These are phyloP conservation scores for Scolopax mira DNA, from an alignment of 2,113 vertebrate genomes.

Conservation along the genomic window DNA sequence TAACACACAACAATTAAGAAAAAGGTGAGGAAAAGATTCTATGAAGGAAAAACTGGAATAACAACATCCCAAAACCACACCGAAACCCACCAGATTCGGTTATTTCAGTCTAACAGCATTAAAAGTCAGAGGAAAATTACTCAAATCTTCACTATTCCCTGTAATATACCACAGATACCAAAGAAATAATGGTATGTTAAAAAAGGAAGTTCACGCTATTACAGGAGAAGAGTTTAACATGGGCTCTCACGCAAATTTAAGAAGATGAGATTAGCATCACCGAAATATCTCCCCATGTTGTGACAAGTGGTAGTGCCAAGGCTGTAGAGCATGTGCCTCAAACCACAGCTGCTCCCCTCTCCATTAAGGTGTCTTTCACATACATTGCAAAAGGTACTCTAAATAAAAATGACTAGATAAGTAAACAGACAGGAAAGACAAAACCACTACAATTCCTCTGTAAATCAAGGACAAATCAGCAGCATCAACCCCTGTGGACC, in stretches of 20 bases:
- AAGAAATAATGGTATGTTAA: neutral
- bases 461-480: neutral
- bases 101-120: neutral
- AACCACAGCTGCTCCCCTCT: neutral
- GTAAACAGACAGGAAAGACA: neutral
- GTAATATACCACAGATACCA: neutral
- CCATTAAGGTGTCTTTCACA: accelerated
- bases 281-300: neutral
- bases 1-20: neutral
- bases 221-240: neutral
- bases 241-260: neutral
- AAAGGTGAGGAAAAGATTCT: neutral
- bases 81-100: neutral
- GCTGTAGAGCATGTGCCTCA: neutral
- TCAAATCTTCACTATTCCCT: neutral
- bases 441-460: neutral
- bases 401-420: neutral
- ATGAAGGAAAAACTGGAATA: neutral
- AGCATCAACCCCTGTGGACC: neutral
- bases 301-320: neutral
- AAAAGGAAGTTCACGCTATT: neutral
- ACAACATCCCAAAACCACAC: neutral
- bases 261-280: neutral
- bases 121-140: neutral
- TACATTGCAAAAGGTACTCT: neutral